A percentile compares a stretch with the other conserved stretches of the same genome.
Evolutionary conservation across 2,113 vertebrate genomes (phyloP).

Genomic region (Gopherus evgoodei): DNA sequence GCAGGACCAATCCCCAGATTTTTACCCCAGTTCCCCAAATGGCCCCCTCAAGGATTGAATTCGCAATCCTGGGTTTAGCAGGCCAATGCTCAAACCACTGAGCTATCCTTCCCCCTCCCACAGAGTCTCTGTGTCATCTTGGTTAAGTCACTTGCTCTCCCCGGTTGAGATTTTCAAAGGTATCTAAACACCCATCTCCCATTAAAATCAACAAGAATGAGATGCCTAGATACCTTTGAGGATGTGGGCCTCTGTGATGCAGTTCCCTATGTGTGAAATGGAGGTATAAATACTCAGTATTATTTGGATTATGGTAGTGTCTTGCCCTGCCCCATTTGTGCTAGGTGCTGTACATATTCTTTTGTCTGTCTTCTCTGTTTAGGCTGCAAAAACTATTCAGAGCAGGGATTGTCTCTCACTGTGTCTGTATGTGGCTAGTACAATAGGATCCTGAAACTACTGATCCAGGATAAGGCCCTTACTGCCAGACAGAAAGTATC

Average conservation of each 20-base stretch:
- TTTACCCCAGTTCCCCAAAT: too few relatives aligned
- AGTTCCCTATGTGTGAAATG: accelerated
- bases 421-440: not conserved
- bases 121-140: not conserved
- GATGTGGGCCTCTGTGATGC: not conserved
- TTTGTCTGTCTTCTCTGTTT: not conserved
- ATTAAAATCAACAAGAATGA: not conserved
- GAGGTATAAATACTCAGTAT: not conserved
- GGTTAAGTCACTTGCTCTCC: not conserved
- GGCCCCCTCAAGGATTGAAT: too few relatives aligned
- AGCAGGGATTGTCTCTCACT: not conserved
- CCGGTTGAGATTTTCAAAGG: not conserved
- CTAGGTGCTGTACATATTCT: not conserved
- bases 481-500: not conserved
- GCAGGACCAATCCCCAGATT: too few relatives aligned
- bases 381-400: accelerated
- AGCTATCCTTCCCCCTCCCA: not conserved
- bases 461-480: not conserved
- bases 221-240: not conserved
- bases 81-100: too few relatives aligned
- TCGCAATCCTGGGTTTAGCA: too few relatives aligned
- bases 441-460: not conserved
- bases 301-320: not conserved
- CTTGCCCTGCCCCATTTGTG: not conserved
- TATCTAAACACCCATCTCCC: not conserved